phyloP scores from a whole-genome alignment of 2,113 vertebrate genomes.

The Melanocharis versteri region DNA sequence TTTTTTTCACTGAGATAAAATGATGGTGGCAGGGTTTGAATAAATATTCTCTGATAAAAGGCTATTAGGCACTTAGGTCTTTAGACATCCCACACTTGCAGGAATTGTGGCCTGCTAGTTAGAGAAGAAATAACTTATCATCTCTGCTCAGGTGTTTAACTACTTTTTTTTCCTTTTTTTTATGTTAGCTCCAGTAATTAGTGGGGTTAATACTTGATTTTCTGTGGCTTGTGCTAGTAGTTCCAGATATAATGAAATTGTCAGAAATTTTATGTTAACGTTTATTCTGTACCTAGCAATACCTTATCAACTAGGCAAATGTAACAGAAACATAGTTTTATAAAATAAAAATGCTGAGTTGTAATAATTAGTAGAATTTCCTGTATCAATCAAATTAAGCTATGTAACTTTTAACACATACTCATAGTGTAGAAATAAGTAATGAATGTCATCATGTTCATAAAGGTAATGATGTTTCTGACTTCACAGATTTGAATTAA shows the following conservation, averaged over 20 bases:
- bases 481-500: background rate
- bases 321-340: background rate
- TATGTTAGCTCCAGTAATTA: background rate
- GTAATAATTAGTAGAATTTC: background rate
- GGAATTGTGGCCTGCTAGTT: background rate
- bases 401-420: background rate
- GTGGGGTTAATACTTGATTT: background rate
- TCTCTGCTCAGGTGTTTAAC: background rate
- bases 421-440: background rate
- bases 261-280: background rate
- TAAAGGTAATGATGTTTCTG: background rate
- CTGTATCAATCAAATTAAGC: background rate
- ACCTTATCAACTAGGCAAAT: background rate
- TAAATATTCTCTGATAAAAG: background rate
- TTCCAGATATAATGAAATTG: background rate
- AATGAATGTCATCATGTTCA: background rate
- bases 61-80: background rate
- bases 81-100: background rate
- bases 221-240: background rate
- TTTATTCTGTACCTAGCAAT: background rate
- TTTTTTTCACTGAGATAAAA: background rate
- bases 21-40: background rate
- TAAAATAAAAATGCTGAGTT: background rate
- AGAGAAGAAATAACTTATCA: background rate
- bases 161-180: background rate